Percentiles rank a stretch among this genome's conserved stretches.
Conservation (phyloP, 2,113 vertebrate genomes). For the Corynorhinus townsendii region DNA sequence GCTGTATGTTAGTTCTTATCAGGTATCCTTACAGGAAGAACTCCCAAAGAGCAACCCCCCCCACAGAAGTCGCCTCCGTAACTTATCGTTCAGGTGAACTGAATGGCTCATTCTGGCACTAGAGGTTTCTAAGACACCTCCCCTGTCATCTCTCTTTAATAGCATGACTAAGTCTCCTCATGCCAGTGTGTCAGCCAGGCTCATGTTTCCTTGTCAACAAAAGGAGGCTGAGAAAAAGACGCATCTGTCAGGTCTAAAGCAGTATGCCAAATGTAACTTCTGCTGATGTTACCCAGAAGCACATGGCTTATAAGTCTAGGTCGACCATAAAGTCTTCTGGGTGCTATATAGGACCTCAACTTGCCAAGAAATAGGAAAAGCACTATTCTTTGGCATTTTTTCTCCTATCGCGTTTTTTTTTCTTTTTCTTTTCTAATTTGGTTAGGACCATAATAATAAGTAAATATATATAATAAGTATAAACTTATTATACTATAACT, state of each 20-base stretch:
- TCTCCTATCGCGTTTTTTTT: neutral
- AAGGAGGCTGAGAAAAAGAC: neutral
- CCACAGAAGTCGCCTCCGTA: neutral
- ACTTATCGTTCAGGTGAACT: neutral
- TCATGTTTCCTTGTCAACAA: constrained; percentile 1
- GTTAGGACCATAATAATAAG: neutral
- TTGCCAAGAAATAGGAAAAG: neutral
- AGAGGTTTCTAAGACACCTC: neutral
- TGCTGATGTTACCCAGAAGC: neutral
- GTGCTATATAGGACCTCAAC: neutral
- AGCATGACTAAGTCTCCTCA: neutral
- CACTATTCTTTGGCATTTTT: neutral
- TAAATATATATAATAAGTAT: too few species aligned
- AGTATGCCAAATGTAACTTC: neutral
- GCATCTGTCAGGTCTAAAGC: neutral
- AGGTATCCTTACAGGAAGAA: neutral
- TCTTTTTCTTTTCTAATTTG: neutral
- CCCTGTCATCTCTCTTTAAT: neutral
- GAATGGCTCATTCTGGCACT: neutral
- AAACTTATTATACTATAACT: neutral
- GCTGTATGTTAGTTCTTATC: neutral
- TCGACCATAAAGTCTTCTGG: neutral
- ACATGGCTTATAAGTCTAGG: neutral
- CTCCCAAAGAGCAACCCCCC: neutral
- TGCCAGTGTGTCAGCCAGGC: neutral